These are phyloP conservation scores for Ylistrum balloti DNA, from an alignment of 1,140 invertebrate genomes.

Conservation along the genomic window DNA sequence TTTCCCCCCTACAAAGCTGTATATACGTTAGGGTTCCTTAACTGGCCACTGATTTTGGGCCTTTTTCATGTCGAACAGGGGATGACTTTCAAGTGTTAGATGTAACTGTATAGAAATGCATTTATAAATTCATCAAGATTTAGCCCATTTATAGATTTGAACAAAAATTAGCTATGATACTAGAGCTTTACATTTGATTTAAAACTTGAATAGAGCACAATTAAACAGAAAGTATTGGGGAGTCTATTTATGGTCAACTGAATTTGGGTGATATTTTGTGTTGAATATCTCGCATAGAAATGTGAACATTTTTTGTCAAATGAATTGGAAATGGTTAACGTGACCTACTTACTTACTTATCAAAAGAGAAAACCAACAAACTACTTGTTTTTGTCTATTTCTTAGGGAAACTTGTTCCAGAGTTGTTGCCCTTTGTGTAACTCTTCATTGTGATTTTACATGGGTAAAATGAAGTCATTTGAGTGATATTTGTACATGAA, in stretches of 20 bases:
- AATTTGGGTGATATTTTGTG: neutral
- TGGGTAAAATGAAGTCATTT: neutral
- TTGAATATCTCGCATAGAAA: neutral
- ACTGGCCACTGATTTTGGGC: too few relatives aligned
- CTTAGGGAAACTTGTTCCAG: slow-evolving; percentile 22
- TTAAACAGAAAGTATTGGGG: too few relatives aligned
- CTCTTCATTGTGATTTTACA: neutral
- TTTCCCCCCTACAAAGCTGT: too few relatives aligned
- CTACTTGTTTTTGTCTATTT: neutral
- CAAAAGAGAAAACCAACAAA: slow-evolving; percentile 8
- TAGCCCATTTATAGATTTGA: too few relatives aligned
- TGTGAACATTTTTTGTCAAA: neutral
- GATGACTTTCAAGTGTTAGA: too few relatives aligned
- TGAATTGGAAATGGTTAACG: neutral
- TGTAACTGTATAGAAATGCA: too few relatives aligned
- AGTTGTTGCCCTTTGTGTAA: neutral
- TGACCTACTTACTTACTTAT: slow-evolving; percentile 13
- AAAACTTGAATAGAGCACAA: too few relatives aligned
- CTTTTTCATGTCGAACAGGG: too few relatives aligned
- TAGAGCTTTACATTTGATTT: too few relatives aligned
- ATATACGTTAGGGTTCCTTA: too few relatives aligned
- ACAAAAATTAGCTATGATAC: too few relatives aligned
- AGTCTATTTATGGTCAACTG: neutral
- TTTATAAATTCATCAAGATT: too few relatives aligned
- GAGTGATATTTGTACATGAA: slow-evolving; percentile 20